Evolutionary conservation across 2,797 vertebrate species (phyloP).

Genomic region (Gymnothorax javanicus): DNA sequence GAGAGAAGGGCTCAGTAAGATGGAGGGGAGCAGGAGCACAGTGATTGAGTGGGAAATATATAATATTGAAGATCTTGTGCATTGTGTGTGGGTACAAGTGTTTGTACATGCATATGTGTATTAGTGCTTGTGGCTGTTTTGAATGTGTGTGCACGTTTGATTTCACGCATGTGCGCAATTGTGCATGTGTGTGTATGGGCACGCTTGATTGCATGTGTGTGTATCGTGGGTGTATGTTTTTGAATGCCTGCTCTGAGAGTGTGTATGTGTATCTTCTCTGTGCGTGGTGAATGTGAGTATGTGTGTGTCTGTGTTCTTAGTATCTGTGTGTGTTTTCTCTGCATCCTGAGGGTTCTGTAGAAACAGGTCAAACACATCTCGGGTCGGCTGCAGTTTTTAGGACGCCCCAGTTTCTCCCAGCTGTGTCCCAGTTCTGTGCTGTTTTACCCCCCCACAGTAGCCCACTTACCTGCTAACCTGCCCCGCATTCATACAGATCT

Average conservation of each 20-base stretch:
- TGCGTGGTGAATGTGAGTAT: not conserved
- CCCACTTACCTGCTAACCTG: not conserved
- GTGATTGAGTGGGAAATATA: not conserved
- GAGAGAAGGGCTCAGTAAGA: not conserved
- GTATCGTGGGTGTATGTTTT: not conserved
- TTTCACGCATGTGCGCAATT: not conserved
- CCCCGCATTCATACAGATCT: not conserved
- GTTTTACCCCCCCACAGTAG: not conserved
- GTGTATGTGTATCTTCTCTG: not conserved
- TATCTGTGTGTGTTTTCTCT: not conserved
- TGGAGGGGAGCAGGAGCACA: not conserved
- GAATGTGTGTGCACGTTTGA: not conserved
- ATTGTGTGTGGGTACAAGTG: not conserved
- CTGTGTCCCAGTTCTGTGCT: constrained; percentile 8
- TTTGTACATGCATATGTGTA: not conserved
- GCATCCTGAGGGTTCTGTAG: not conserved
- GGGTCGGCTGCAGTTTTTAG: constrained; percentile 7
- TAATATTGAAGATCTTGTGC: not conserved
- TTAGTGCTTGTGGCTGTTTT: not conserved
- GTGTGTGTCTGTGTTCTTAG: not conserved
- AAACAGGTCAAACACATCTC: not conserved
- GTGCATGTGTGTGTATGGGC: not conserved
- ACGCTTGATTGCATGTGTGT: not conserved
- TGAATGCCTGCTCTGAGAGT: not conserved
- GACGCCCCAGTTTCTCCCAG: constrained; percentile 13